A percentile compares a stretch with the other conserved stretches of the same genome.
Conservation (phyloP, 2,888 invertebrate genomes). For the Cheilosia vulpina region DNA sequence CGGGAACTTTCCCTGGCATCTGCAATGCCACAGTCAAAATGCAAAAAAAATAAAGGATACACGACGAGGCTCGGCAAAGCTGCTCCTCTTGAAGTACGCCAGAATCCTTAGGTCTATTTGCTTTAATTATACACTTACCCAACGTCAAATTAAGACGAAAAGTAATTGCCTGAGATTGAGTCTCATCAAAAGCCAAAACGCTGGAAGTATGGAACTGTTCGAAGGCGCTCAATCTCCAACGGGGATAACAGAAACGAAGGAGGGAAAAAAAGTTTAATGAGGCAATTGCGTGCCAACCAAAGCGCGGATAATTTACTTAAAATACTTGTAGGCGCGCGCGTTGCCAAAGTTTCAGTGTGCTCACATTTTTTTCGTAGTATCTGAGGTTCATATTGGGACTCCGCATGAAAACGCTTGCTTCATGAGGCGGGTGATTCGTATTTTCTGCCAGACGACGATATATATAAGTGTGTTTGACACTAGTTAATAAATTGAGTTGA, state of each 20-base stretch:
- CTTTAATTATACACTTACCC: slow-evolving; percentile 73
- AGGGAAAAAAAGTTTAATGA: slow-evolving; percentile 62
- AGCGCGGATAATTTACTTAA: slow-evolving; percentile 74
- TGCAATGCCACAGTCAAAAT: not conserved
- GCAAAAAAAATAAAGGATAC: slow-evolving; percentile 44
- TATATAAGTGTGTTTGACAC: slow-evolving; percentile 45
- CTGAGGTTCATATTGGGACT: slow-evolving; percentile 21
- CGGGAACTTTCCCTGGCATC: slow-evolving; percentile 35
- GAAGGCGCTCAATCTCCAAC: not conserved
- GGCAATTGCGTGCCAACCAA: slow-evolving; percentile 70
- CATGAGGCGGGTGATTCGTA: slow-evolving; percentile 59
- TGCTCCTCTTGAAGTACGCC: slow-evolving; percentile 48
- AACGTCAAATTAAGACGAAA: slow-evolving; percentile 73
- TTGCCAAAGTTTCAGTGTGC: slow-evolving; percentile 24
- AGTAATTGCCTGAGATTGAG: slow-evolving; percentile 75
- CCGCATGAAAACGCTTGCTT: slow-evolving; percentile 3
- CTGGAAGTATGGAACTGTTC: not conserved
- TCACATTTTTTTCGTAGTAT: slow-evolving; percentile 5
- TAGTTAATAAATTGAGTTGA: slow-evolving; percentile 31
- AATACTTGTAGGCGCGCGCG: slow-evolving; percentile 58
- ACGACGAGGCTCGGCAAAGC: slow-evolving; percentile 47
- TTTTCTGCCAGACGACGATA: slow-evolving; percentile 55
- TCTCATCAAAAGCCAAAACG: slow-evolving; percentile 71
- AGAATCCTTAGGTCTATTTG: slow-evolving; percentile 69
- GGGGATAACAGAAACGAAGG: slow-evolving; percentile 2